Base-by-base conservation (phyloP, 2,113 vertebrate genomes). In the Tragelaphus imberbis region DNA sequence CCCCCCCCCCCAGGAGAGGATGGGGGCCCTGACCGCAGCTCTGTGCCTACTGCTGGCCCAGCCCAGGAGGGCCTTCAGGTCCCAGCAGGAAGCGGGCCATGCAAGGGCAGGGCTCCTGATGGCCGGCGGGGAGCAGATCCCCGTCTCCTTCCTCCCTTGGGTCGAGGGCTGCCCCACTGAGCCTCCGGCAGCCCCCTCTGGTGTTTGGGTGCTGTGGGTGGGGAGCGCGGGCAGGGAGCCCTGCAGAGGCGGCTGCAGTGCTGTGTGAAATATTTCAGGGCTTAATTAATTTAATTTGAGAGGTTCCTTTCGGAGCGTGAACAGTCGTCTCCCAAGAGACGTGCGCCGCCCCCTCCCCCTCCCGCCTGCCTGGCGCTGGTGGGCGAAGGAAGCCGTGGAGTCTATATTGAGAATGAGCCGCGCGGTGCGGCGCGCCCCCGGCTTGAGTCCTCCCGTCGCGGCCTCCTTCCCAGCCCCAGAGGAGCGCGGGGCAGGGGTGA, bases 211-310 rank as follows among this genome's bases (percentile, higher is more conserved):
- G 47, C 55, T 17, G 47, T 25, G 47, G 58, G 44, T 11, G 33
- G 58, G 13, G 17, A 71, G 33, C 6, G 75, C 27, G 75, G 82
- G 90, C 7, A 6, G 53, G 33, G 44, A 51, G 68, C 12, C 10
- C 3, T 1, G 49, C 27, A 40, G 94, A 81, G 75, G 85, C 82
- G 36, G 82, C 95, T 33, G 28, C 47, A 36, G 44, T 15, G 63
- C 71, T 36, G 28, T 92, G 95, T 90, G 94, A 90, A 95, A 19
- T 75, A 88, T 80, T 90, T 92, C 92, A 80, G 75, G 63, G 84
- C 84, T 82, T 96, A 93, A 97, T 96, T 96, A 95, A 90, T 97
- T 97, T 96, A 92, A 96, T 95, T 93, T 95, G 96, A 93, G 97
- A 96, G 97, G 85, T 61, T 97, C 90, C 93, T 97, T 96, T 84